Base-by-base conservation (phyloP, 2,888 invertebrate genomes). In the Hofmannophila pseudospretella region DNA sequence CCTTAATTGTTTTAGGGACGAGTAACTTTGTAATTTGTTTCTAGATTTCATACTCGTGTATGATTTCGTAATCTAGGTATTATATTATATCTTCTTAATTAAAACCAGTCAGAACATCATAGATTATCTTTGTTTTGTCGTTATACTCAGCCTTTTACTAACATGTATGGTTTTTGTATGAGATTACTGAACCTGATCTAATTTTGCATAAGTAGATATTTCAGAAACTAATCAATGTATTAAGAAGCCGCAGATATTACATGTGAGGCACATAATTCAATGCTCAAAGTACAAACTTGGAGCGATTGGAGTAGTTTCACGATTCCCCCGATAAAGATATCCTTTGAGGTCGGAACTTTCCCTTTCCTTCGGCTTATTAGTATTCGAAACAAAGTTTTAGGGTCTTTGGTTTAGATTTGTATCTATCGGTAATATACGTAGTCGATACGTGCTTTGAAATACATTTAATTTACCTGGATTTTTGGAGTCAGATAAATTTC, bases 371-470 rank as follows among this genome's bases (percentile, higher is more conserved):
- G 27, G 36, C 36, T 44, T 34, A 54, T 54, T 50, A 52, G 51
- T 51, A 55, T 55, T 50, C 53, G 44, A 33, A 45, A 44, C 50
- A 49, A 55, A 53, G 40, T 55, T 54, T 51, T 39, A 35, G 53
- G 50, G 40, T 45, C 49, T 45, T 45, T 45, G 47, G 51, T 47
- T 49, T 48, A 49, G 50, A 51, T 54, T 51, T 45, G 47, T 47
- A 49, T 49, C 42, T 41, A 41, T 41, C 32, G n/a, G 39, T 44
- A 51, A 50, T 49, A 47, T 49, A 47, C 34, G 41, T 41, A 44
- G 39, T 36, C 34, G 31, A 16, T 42, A 53, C 53, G 51, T 53
- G 51, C 34, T 42, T 36, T 23, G 45, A 33, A 41, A 37, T 22
- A 34, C 41, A 41, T 44, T 39, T 34, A 36, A 44, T 38, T 40